Evolutionary conservation across 1,140 invertebrate species (phyloP), one percentile per base, ranked within the genome.

Genomic region (Panagrolaimus sp.): DNA sequence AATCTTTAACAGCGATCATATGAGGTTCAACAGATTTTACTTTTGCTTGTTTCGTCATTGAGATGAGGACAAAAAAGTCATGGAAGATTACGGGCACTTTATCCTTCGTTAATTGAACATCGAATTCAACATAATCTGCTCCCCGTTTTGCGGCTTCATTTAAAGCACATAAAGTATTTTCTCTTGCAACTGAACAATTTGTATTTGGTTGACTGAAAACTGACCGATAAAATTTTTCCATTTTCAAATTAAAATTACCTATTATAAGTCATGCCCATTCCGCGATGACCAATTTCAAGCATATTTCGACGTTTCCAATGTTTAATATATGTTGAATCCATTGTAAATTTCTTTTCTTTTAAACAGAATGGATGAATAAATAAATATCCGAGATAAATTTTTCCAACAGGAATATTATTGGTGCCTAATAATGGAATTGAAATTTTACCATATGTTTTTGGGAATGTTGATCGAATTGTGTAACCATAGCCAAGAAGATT

Each of bases 71-170:
- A 52, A 83, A 80, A 64, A 82, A 82, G 43, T 82, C 80, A 52
- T 82, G 80, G 58, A 73, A 82, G 43, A 82, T 76, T 15, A 82
- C 77, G 12, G 80, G 75, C 1, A 71, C 55, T 46, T 77, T n/a
- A 67, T 81, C 79, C 65, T 83, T 83, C 4, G 82, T 83, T 47
- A 82, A 63, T 43, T 82, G 82, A 1, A 83, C 82, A 68, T 82
- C 82, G 32, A 83, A 82, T 66, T 82, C 82, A 7, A 83, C 82
- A 64, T 73, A 79, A 63, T 82, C 80, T 1, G 80, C 80, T 47
- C 77, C 77, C 63, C 76, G 70, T 17, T 69, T 71, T 5, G 74
- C 75, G 2, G 75, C 75, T 7, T 58, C 70, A 32, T 77, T 72
- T 46, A 77, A 63, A 4, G 75, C 77, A 64, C 68, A 43, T 24